Evolutionary conservation across 2,797 vertebrate genomes (phyloP).

Genomic region (Neosilurus hyrtlii): DNA sequence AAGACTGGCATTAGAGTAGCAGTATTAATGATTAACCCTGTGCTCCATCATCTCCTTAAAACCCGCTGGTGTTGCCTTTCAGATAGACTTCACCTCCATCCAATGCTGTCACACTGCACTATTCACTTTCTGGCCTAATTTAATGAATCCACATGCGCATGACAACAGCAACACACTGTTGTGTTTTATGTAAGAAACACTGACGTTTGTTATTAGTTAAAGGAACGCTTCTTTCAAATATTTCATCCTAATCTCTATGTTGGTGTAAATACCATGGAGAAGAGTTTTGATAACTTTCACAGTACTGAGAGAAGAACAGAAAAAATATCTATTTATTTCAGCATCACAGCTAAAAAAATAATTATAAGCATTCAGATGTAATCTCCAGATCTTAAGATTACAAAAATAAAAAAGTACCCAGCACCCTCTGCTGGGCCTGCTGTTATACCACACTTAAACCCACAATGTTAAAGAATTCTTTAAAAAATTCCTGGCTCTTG

Average conservation of each 20-base stretch:
- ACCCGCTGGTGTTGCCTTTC: conserved; percentile 42
- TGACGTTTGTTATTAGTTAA: conserved; percentile 13
- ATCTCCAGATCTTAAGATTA: too few relatives aligned
- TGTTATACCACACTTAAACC: too few relatives aligned
- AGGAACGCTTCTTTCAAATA: not conserved
- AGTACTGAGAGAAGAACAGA: not conserved
- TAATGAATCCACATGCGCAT: not conserved
- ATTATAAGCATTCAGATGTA: too few relatives aligned
- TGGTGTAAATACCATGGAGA: not conserved
- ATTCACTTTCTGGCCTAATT: conserved; percentile 13
- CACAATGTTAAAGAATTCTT: too few relatives aligned
- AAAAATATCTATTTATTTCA: not conserved
- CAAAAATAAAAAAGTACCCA: too few relatives aligned
- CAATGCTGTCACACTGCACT: conserved; percentile 2
- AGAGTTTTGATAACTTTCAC: not conserved
- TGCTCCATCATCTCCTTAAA: conserved; percentile 63
- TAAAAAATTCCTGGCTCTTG: too few relatives aligned
- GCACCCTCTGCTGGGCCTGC: too few relatives aligned
- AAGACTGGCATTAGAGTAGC: conserved; percentile 70
- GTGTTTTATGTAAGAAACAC: not conserved
- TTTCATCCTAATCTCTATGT: not conserved
- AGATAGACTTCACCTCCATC: conserved; percentile 29
- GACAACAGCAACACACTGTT: not conserved
- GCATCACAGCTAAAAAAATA: not conserved
- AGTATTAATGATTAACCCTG: conserved; percentile 84